A percentile compares a stretch with the other conserved stretches of the same genome.
Conservation (phyloP, 2,888 invertebrate species). For the Lamproptera curius region DNA sequence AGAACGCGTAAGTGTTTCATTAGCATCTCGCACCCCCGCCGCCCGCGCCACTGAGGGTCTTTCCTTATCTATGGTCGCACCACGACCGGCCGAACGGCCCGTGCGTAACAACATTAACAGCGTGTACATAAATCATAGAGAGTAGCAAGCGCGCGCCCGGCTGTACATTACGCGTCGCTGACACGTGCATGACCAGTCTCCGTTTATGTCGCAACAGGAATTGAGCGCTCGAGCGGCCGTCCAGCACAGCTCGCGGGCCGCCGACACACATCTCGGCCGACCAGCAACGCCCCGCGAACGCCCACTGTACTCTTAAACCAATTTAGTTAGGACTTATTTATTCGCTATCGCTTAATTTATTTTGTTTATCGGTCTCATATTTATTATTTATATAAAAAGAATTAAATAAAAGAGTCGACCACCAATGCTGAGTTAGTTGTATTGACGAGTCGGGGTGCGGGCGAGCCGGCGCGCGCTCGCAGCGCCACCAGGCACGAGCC, state of each 20-base stretch:
- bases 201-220: constrained; percentile 79
- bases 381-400: constrained; percentile 63
- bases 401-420: constrained; percentile 71
- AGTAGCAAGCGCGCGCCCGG: constrained; percentile 73
- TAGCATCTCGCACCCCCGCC: constrained; percentile 65
- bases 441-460: constrained; percentile 48
- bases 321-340: constrained; percentile 75
- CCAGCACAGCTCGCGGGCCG: constrained; percentile 68
- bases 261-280: constrained; percentile 69
- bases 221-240: constrained; percentile 67
- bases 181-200: constrained; percentile 78
- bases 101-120: constrained; percentile 77
- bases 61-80: constrained; percentile 77
- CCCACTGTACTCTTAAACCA: constrained; percentile 71
- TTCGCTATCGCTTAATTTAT: constrained; percentile 76
- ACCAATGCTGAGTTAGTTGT: constrained; percentile 59
- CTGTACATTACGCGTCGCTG: constrained; percentile 75
- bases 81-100: constrained; percentile 68
- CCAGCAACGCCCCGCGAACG: constrained; percentile 70
- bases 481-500: constrained; percentile 24
- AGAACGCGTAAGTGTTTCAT: constrained; percentile 82
- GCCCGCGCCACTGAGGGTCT: constrained; percentile 77
- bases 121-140: constrained; percentile 74
- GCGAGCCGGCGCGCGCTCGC: constrained; percentile 44
- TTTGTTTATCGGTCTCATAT: constrained; percentile 72